Base-by-base conservation (phyloP, 2,113 vertebrate species). In the Helogale parvula region DNA sequence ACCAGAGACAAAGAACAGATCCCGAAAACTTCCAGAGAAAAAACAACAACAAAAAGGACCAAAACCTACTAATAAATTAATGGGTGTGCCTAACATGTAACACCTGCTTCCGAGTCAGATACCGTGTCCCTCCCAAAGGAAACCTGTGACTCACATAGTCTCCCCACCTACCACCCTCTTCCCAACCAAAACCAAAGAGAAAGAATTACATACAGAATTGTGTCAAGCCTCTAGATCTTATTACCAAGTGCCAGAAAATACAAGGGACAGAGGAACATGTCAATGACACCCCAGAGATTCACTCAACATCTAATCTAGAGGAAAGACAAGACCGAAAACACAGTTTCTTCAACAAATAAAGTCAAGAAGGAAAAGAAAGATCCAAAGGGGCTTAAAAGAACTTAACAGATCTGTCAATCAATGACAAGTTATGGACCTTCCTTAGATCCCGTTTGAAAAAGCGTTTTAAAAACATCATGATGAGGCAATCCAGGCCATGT, bases 311-410 rank as follows among this genome's bases (percentile, higher is more conserved):
- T n/a, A 65, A 7, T 54, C 35, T 38, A 21, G 0, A 45, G 63
- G 25, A 86, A 50, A 66, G 5, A 60, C 17, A 66, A 85, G 27
- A 54, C 8, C 14, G 23, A 69, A 7, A 21, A 69, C 38, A 60
- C 5, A 35, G 25, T 63, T 94, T 84, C 93, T 63, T 92, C 57
- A 87, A 81, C 54, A 88, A 93, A 74, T 60, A 47, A 82, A 86
- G 12, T 68, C n/a, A 50, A 54, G 16, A 5, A 25, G 27, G 19
- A 14, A 47, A 52, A 54, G 25, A 54, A 77, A 60, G 10, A 72
- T 41, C 88, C 10, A 71, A 47, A 52, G 1, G 5, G 21, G 5
- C 23, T 80, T n/a, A 57, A 27, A 77, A 12, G 82, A 68, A 74
- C 25, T 45, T 68, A 41, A 74, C 33, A 72, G 45, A 72, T 50